These are phyloP conservation scores for Solea senegalensis DNA, from an alignment of 2,113 vertebrate genomes.

Conservation along the genomic window DNA sequence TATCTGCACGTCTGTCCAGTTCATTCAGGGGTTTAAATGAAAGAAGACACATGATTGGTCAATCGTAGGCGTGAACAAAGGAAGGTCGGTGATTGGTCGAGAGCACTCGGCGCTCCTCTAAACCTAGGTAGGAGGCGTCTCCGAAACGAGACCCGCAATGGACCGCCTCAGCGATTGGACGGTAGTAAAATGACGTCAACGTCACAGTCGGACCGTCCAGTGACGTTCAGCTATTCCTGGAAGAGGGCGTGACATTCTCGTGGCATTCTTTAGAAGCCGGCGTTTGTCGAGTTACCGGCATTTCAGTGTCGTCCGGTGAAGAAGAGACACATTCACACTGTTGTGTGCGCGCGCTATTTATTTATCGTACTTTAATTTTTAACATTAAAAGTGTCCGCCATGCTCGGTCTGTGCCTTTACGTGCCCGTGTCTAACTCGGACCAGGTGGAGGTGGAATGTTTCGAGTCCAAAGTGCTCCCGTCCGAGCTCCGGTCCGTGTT, in stretches of 20 bases:
- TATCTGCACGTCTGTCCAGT: too few relatives aligned
- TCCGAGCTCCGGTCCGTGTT: slow-evolving; percentile 91
- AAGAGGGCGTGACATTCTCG: slow-evolving; percentile 43
- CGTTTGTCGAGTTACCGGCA: slow-evolving; percentile 65
- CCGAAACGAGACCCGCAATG: slow-evolving; percentile 42
- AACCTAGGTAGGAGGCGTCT: not conserved
- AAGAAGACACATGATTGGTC: not conserved
- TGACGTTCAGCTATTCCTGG: not conserved
- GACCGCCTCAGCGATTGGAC: slow-evolving; percentile 29
- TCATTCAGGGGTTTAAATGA: not conserved
- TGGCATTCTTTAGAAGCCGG: slow-evolving; percentile 56
- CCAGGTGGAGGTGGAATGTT: slow-evolving; percentile 90
- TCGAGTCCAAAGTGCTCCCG: slow-evolving; percentile 92
- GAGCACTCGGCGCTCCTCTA: accelerated
- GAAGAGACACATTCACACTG: accelerated
- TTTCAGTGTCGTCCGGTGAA: slow-evolving; percentile 55
- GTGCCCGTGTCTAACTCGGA: slow-evolving; percentile 84
- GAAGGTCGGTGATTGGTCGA: not conserved
- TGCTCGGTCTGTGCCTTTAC: slow-evolving; percentile 93
- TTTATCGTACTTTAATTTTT: slow-evolving; percentile 64
- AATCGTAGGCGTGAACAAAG: not conserved
- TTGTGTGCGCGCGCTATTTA: slow-evolving; percentile 58
- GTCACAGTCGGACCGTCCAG: slow-evolving; percentile 26
- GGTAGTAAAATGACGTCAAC: slow-evolving; percentile 41
- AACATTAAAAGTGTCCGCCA: slow-evolving; percentile 49